Conservation (phyloP, 2,113 vertebrate genomes). For the Ceuthmochares aereus region DNA sequence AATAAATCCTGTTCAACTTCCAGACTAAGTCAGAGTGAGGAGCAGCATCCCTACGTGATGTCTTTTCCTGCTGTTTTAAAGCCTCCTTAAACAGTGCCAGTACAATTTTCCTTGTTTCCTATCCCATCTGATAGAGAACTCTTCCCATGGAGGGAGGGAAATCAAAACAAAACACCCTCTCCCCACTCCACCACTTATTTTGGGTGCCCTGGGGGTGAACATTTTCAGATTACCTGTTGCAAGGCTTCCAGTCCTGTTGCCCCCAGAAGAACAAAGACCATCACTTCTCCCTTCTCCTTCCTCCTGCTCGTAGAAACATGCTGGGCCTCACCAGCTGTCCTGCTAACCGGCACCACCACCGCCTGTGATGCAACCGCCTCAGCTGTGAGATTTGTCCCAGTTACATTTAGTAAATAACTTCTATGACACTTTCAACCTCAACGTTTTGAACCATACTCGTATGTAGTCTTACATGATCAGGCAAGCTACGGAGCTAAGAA, state of each 20-base stretch:
- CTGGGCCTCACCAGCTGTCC: neutral
- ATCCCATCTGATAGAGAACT: slow-evolving; percentile 55
- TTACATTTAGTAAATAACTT: neutral
- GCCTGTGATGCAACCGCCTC: neutral
- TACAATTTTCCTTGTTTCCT: slow-evolving; percentile 25
- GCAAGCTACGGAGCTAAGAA: slow-evolving; percentile 43
- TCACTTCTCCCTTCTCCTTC: slow-evolving; percentile 10
- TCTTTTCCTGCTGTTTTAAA: slow-evolving; percentile 27
- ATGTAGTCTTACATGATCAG: slow-evolving; percentile 13
- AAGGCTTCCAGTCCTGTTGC: slow-evolving; percentile 50
- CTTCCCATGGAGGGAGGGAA: slow-evolving; percentile 8
- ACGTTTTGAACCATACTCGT: neutral
- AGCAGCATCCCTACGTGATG: neutral
- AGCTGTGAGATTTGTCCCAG: neutral
- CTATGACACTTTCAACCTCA: neutral
- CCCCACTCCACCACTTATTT: slow-evolving; percentile 47
- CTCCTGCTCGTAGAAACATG: neutral
- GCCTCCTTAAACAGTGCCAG: neutral
- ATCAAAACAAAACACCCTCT: slow-evolving; percentile 32
- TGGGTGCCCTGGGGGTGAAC: slow-evolving; percentile 48
- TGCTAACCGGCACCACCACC: neutral
- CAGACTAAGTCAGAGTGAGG: neutral
- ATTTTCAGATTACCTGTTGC: slow-evolving; percentile 54
- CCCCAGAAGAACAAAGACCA: slow-evolving; percentile 62
- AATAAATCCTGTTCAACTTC: neutral